Base-by-base conservation (phyloP, 2,113 vertebrate species). In the Scytalopus superciliaris region DNA sequence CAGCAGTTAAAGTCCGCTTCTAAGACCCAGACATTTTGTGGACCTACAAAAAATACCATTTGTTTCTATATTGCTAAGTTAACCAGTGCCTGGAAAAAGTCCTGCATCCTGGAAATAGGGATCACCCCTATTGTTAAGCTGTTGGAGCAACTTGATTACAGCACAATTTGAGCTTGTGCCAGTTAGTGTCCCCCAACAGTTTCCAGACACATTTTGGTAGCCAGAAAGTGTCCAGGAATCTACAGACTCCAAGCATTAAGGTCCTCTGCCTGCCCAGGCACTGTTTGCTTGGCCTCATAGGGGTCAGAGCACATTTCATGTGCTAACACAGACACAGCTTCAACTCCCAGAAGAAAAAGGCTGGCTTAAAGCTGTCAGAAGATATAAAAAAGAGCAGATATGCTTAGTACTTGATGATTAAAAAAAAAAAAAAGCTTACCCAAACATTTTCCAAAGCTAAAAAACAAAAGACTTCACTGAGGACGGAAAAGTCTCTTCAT, bases 201-300 rank as follows among this genome's bases (percentile, higher is more conserved):
- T 91, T 39, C 50, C 50, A 63, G 59, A 23, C 22, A 50, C 0
- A 0, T 8, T 80, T 28, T 82, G 42, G 75, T 45, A 88, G 59
- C 5, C 18, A 1, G 53, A 57, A 25, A 19, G 33, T 66, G 52
- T 74, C 45, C 63, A 66, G 55, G 55, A 86, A 11, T 62, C 75
- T 57, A 37, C 12, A 50, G 0, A 0, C 27, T 80, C 75, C 1
- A 0, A 10, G 30, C 2, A 2, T 44, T 0, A 1, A 76, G 37
- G 14, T 88, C 47, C 37, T 57, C 47, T 74, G 45, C 37, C 35
- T 0, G 0, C 45, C 37, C 72, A 77, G 55, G 23, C 10, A 45
- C 18, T 1, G 1, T 21, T 45, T 49, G 14, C 56, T 94, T 3
- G 0, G 42, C 33, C 18, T 67, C 17, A 2, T 1, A 1, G 19